Percentiles rank a stretch among this genome's conserved stretches.
phyloP scores from a whole-genome alignment of 2,113 vertebrate genomes.

The Bubo blakistoni region DNA sequence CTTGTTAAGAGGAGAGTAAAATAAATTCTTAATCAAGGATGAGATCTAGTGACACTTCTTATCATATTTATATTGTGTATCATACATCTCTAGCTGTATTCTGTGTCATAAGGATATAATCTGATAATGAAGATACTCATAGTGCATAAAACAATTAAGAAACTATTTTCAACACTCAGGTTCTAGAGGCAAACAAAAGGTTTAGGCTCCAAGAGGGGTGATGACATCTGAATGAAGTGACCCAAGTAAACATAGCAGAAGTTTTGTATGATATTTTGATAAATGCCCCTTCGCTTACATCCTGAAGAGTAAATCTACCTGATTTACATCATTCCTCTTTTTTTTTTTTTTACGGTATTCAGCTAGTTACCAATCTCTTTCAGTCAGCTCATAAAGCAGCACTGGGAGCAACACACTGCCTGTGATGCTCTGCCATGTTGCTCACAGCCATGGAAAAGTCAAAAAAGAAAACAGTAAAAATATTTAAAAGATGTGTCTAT shows the following conservation, averaged over 20 bases:
- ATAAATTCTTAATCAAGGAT: conserved; percentile 68
- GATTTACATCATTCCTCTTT: background rate
- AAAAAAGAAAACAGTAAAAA: background rate
- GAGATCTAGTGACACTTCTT: conserved; percentile 30
- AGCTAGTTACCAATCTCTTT: background rate
- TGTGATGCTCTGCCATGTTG: background rate
- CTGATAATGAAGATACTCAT: background rate
- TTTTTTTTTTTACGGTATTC: background rate
- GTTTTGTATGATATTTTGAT: background rate
- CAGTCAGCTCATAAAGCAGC: background rate
- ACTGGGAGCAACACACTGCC: background rate
- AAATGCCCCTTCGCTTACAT: background rate
- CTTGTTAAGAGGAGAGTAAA: conserved; percentile 55
- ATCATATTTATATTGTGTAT: background rate
- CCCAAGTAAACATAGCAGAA: background rate
- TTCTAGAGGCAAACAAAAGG: background rate
- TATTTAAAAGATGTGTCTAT: background rate
- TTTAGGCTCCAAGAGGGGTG: background rate
- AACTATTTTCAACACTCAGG: background rate
- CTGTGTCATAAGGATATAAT: background rate
- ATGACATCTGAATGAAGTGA: background rate
- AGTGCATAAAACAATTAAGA: background rate
- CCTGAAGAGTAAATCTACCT: background rate
- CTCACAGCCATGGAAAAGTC: background rate
- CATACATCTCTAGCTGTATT: background rate